Conservation (phyloP, 30 jellyfish, hydroid and myxozoan genomes). For the Cassiopea andromeda region DNA sequence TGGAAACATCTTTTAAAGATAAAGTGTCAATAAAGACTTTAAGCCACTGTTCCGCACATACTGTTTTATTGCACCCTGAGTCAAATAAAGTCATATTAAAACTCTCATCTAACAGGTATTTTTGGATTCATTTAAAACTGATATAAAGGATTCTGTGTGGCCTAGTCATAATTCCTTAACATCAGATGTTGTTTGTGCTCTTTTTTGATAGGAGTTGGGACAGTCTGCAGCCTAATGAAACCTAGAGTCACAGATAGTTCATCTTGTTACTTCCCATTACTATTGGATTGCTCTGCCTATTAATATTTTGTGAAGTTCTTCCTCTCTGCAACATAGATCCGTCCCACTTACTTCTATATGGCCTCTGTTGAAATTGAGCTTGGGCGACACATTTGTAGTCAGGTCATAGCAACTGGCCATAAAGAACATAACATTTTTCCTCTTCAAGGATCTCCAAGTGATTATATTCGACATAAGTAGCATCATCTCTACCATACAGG, state of each 20-base stretch:
- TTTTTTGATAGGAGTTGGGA: constrained; percentile 35
- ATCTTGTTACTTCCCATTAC: constrained; percentile 51
- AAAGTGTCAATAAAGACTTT: constrained; percentile 25
- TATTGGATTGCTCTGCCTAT: constrained; percentile 27
- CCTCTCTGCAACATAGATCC: not conserved
- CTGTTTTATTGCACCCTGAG: constrained; percentile 57
- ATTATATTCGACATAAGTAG: not conserved
- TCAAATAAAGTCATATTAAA: constrained; percentile 49
- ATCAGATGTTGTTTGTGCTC: not conserved
- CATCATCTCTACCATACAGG: not conserved
- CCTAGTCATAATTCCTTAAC: constrained; percentile 8
- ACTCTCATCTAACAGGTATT: constrained; percentile 48
- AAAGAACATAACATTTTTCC: not conserved
- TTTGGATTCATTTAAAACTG: constrained; percentile 16
- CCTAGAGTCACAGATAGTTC: constrained; percentile 49
- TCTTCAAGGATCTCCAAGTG: not conserved
- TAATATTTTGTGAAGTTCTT: not conserved
- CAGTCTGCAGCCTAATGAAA: constrained; percentile 65
- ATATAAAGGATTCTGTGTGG: not conserved
- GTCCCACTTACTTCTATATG: not conserved
- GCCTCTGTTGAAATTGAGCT: not conserved
- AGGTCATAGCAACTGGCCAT: not conserved
- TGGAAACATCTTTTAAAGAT: not conserved
- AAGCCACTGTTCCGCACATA: constrained; percentile 55
- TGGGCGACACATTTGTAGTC: not conserved